Conservation (phyloP, 2,797 vertebrate species). For the Lagorchestes hirsutus region DNA sequence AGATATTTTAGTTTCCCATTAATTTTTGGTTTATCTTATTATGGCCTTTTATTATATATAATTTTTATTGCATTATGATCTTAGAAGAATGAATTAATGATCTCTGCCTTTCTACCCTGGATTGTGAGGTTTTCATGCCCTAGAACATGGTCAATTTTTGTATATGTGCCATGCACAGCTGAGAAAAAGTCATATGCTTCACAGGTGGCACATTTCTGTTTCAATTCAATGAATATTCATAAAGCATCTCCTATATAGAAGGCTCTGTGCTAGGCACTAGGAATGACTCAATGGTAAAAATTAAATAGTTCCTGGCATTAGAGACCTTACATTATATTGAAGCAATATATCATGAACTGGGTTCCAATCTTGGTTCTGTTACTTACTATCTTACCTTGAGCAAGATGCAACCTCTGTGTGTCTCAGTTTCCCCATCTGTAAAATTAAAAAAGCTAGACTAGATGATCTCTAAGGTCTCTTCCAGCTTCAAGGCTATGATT, state of each 20-base stretch:
- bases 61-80: no score
- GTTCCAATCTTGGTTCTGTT: not conserved
- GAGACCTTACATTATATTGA: not conserved
- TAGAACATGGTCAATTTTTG: no score
- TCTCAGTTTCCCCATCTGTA: not conserved
- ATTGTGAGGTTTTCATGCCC: no score
- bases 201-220: slow-evolving; percentile 26
- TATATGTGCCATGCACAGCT: no score
- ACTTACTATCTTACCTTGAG: not conserved
- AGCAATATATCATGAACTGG: not conserved
- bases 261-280: not conserved
- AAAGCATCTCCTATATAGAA: not conserved
- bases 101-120: no score
- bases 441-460: not conserved
- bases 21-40: no score
- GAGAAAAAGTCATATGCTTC: no score
- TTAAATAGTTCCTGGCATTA: not conserved
- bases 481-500: not conserved
- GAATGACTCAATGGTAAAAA: not conserved
- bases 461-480: not conserved
- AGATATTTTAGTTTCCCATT: no score
- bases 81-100: no score
- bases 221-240: not conserved
- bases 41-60: no score
- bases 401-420: not conserved